These are phyloP conservation scores for Emydura subglobosa DNA, from an alignment of 2,113 vertebrate species.

Conservation along the genomic window DNA sequence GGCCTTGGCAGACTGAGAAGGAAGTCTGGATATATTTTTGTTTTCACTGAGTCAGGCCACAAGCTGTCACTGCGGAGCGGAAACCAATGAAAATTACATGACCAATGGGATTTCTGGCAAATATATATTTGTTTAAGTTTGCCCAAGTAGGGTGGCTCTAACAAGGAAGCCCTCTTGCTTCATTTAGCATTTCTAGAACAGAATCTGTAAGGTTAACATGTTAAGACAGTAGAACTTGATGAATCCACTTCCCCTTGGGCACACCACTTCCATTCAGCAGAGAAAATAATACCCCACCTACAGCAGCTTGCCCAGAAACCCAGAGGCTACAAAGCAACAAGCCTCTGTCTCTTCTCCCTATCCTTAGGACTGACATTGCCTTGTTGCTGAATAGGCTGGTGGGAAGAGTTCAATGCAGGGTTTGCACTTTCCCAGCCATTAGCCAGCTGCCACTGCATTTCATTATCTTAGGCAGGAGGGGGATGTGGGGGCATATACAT, in stretches of 20 bases:
- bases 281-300: slow-evolving; percentile 70
- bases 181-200: slow-evolving; percentile 53
- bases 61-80: not conserved
- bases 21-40: slow-evolving; percentile 42
- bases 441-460: slow-evolving; percentile 87
- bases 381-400: slow-evolving; percentile 78
- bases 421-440: slow-evolving; percentile 88
- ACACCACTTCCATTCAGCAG: slow-evolving; percentile 68
- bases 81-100: slow-evolving; percentile 16
- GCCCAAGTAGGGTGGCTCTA: slow-evolving; percentile 27
- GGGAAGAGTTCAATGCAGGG: slow-evolving; percentile 81
- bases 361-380: slow-evolving; percentile 77
- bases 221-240: slow-evolving; percentile 60
- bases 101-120: not conserved
- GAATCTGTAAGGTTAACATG: slow-evolving; percentile 53
- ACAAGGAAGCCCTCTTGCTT: not conserved
- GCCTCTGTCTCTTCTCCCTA: slow-evolving; percentile 53
- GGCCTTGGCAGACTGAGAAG: slow-evolving; percentile 8
- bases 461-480: slow-evolving; percentile 79
- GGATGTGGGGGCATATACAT: slow-evolving; percentile 72
- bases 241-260: slow-evolving; percentile 65
- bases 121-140: slow-evolving; percentile 4
- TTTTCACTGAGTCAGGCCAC: not conserved
- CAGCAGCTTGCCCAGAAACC: slow-evolving; percentile 65
- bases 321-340: slow-evolving; percentile 76